phyloP scores from a whole-genome alignment of 2,888 invertebrate genomes.

The Incurvaria masculella region DNA sequence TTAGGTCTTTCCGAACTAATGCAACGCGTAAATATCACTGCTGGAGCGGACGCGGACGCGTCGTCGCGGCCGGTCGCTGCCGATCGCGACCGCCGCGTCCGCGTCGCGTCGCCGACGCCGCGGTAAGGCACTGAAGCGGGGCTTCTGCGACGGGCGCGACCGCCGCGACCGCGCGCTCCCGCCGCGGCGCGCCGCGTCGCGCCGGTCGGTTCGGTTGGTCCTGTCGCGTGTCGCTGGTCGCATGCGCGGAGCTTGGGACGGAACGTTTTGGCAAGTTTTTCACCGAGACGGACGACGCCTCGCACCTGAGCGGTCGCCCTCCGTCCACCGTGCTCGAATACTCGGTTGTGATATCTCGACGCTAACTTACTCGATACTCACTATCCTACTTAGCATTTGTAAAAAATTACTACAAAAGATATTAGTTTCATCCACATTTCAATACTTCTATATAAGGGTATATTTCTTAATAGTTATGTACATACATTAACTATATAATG shows the following conservation, averaged over 20 bases:
- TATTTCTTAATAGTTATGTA: conserved; percentile 50
- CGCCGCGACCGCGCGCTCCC: background rate
- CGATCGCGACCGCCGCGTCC: conserved; percentile 12
- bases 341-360: conserved; percentile 43
- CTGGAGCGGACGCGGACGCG: conserved; percentile 23
- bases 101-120: conserved; percentile 14
- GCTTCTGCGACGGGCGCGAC: background rate
- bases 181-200: background rate
- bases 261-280: conserved; percentile 49
- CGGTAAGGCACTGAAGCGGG: conserved; percentile 4
- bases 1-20: background rate
- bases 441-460: conserved; percentile 53
- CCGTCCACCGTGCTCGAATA: conserved; percentile 23
- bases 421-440: conserved; percentile 56
- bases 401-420: conserved; percentile 60
- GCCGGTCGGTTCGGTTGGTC: conserved; percentile 1
- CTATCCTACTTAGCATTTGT: conserved; percentile 56
- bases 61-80: conserved; percentile 15
- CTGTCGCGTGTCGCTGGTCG: conserved; percentile 18
- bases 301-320: conserved; percentile 26
- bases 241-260: conserved; percentile 48
- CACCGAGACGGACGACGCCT: conserved; percentile 32
- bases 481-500: conserved; percentile 32
- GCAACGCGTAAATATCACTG: background rate
- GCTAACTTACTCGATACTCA: conserved; percentile 43